These are phyloP conservation scores for Caenorhabditis zanzibari DNA, from an alignment of 2,888 invertebrate genomes.

Conservation along the genomic window DNA sequence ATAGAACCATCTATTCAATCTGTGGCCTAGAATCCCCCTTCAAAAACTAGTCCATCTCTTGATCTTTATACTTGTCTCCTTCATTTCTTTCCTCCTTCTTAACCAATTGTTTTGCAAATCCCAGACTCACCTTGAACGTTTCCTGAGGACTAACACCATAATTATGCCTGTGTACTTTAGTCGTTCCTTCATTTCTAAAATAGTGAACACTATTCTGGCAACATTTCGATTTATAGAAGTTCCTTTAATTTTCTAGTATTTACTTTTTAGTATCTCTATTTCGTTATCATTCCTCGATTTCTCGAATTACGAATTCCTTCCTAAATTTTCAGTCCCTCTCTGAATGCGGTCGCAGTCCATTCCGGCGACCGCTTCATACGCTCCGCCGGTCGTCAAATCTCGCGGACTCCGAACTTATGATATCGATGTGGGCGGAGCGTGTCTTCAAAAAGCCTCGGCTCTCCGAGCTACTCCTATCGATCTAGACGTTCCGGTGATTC, in stretches of 20 bases:
- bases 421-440: constrained; percentile 43
- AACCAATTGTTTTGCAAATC: background rate
- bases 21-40: too few species aligned
- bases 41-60: too few species aligned
- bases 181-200: background rate
- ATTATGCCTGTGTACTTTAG: background rate
- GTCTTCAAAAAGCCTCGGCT: background rate
- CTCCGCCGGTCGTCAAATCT: constrained; percentile 58
- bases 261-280: background rate
- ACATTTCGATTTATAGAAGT: background rate
- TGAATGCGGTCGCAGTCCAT: constrained; percentile 43
- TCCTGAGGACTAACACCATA: constrained; percentile 7
- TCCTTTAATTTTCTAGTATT: background rate
- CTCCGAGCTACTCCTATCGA: constrained; percentile 50
- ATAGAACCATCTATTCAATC: too few species aligned
- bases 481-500: constrained; percentile 39
- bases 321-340: constrained; percentile 9
- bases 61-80: too few species aligned
- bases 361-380: constrained; percentile 57
- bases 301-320: too few species aligned
- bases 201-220: too few species aligned
- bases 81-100: background rate
- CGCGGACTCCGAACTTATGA: constrained; percentile 54
- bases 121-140: constrained; percentile 10
- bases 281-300: background rate